Evolutionary conservation across 2,888 invertebrate species (phyloP), one percentile per base, ranked within the genome.

Genomic region (Tetropium fuscum): DNA sequence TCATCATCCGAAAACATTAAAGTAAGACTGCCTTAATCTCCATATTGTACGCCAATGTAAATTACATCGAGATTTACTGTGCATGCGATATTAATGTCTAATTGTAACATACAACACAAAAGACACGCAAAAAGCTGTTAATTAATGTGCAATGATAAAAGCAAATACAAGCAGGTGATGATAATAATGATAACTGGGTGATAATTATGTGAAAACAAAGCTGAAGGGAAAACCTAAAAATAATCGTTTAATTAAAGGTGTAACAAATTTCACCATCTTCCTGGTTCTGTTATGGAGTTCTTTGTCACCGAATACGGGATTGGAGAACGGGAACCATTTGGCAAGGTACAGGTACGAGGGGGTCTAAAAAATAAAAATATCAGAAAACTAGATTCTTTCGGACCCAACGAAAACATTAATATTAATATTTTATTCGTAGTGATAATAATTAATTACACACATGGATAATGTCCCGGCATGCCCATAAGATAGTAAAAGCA

Each of bases 321-420:
- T 84, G 80, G 85, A 84, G 78, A 86, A 86, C 78, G 86, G 86
- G 80, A 86, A 86, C 86, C 86, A 86, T 81, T 84, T 82, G 78
- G 86, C 85, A 79, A 83, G 82, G 80, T 85, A 84, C 67, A 84
- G 82, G 77, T 84, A 84, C 71, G 85, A 83, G 69, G 85, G 85
- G 74, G 85, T 86, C 86, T 86, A 84, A 74, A 82, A 84, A 83
- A 58, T 19, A 53, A 32, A 70, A 63, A 59, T 55, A 62, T 47
- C 25, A 36, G 20, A 20, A 47, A 54, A 62, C 38, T 58, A 20
- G 57, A 57, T 15, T 55, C 49, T 36, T 43, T 44, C 44, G 7
- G 16, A 48, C 18, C 22, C n/a, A n/a, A 41, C 15, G n/a, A n/a
- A n/a, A n/a, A n/a, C n/a, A n/a, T n/a, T n/a, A n/a, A n/a, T n/a